phyloP scores from a whole-genome alignment of 2,797 vertebrate species.

The Heteromormyrus szaboi region DNA sequence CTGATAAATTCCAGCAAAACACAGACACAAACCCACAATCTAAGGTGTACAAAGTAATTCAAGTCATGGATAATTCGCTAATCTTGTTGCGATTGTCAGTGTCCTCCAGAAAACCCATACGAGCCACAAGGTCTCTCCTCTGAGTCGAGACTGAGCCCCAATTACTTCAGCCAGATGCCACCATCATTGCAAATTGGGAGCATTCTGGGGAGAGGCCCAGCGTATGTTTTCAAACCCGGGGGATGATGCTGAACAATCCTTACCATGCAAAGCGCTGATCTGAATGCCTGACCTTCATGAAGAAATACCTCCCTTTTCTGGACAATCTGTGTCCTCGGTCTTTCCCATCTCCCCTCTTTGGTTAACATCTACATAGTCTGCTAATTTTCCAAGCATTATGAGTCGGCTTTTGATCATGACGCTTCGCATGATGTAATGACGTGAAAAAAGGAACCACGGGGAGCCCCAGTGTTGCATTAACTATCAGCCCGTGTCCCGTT shows the following conservation, averaged over 20 bases:
- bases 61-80: background rate
- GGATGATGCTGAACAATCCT: background rate
- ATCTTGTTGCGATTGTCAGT: background rate
- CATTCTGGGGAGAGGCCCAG: background rate
- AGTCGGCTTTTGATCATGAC: conserved; percentile 14
- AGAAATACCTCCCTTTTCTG: background rate
- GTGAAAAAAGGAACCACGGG: background rate
- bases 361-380: background rate
- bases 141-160: background rate
- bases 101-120: background rate
- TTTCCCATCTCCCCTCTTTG: background rate
- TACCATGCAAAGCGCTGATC: background rate
- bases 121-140: background rate
- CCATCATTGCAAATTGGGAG: background rate
- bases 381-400: background rate
- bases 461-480: background rate
- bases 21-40: background rate
- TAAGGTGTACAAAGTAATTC: background rate
- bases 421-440: background rate
- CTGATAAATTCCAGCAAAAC: background rate
- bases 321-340: background rate
- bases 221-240: background rate
- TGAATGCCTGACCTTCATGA: background rate
- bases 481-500: background rate
- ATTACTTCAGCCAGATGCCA: background rate